phyloP scores from a whole-genome alignment of 2,113 vertebrate genomes.

The Elachura formosa region DNA sequence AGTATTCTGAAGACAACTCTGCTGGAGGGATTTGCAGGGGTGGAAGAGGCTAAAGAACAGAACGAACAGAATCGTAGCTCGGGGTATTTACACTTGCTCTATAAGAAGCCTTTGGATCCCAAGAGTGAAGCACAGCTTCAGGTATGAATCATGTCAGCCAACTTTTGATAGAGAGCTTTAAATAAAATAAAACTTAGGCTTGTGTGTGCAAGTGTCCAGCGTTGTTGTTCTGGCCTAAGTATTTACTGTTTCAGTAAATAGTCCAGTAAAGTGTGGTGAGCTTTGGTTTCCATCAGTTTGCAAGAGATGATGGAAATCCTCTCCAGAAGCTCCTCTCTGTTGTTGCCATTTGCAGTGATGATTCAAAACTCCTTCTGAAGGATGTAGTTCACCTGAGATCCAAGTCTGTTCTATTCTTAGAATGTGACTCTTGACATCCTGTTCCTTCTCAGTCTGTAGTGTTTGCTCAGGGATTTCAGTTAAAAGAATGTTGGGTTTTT shows the following conservation, averaged over 20 bases:
- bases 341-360: not conserved
- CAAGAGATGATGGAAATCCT: not conserved
- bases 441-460: conserved; percentile 9
- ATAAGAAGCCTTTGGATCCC: conserved; percentile 92
- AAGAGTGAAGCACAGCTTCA: conserved; percentile 91
- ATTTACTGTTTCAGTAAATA: not conserved
- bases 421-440: not conserved
- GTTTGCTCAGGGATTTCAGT: conserved; percentile 3
- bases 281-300: not conserved
- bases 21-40: conserved; percentile 90
- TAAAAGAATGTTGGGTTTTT: not conserved
- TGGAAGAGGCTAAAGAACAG: conserved; percentile 86
- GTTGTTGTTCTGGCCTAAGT: not conserved
- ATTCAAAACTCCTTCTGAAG: not conserved
- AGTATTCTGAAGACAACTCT: conserved; percentile 87
- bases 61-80: conserved; percentile 78
- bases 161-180: not conserved
- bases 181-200: not conserved
- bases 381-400: not conserved
- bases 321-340: not conserved
- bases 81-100: conserved; percentile 85
- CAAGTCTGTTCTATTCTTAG: not conserved
- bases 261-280: not conserved
- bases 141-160: conserved; percentile 65
- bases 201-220: not conserved